Base-by-base conservation (phyloP, 2,113 vertebrate genomes). In the Poeciliopsis turrubarensis region DNA sequence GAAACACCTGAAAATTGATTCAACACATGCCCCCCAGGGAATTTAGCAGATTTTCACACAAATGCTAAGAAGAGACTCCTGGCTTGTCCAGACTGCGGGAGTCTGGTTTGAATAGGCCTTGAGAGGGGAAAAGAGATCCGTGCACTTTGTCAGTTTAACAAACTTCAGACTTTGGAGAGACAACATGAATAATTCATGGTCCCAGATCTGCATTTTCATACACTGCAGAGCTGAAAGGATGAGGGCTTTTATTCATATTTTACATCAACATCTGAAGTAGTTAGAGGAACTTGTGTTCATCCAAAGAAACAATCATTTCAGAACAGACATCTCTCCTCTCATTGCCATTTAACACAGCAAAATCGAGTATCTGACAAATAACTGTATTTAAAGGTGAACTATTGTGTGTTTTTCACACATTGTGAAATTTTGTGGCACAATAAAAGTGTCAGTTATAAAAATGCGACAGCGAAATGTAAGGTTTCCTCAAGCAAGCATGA, bases 151-250 rank as follows among this genome's bases (percentile, higher is more conserved):
- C 75, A 60, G 60, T 70, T 70, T 79, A 70, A 66, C 30, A 64
- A 78, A 82, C 3, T 75, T 80, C 60, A 75, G 44, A 64, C 25
- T 70, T 68, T 76, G 77, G 25, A 69, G 22, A 65, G 41, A 70
- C 4, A 68, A 71, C 25, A 34, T 88, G 81, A 88, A 85, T 88
- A 81, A 88, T 82, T 82, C 77, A 88, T 32, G 1, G 27, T 25
- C 44, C 31, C 32, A 25, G 72, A 15, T 25, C 19, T 68, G 51
- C 27, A 78, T 86, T 75, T 86, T 60, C 71, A 85, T 72, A 66
- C 10, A 65, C 31, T 62, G 66, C 70, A 73, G 51, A 66, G 61
- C 70, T 70, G 61, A 44, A 73, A 65, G 74, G 61, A 80, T 0
- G 29, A 65, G 15, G 69, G 39, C 66, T 69, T 41, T 39, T 65